Evolutionary conservation across 1,140 invertebrate species (phyloP).

Genomic region (Drosophila subobscura): DNA sequence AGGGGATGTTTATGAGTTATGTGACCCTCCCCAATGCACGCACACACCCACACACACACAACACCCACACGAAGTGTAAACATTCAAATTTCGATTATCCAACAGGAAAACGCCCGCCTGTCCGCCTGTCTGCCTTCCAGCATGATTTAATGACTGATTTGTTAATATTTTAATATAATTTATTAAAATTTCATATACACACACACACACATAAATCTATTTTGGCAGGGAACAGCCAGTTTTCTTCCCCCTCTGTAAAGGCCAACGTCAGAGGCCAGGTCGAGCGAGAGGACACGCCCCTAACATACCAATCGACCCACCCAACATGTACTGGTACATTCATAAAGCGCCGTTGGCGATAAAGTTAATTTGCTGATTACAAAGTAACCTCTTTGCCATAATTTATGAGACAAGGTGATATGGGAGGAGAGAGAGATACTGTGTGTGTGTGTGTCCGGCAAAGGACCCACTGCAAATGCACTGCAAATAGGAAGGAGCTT

Average conservation of each 20-base stretch:
- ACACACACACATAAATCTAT: too few relatives aligned
- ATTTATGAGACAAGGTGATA: constrained; percentile 69
- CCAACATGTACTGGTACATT: background rate
- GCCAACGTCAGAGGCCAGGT: constrained; percentile 15
- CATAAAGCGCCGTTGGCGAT: constrained; percentile 56
- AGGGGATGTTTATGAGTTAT: constrained; percentile 40
- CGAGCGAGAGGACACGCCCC: constrained; percentile 1
- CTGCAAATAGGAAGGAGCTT: background rate
- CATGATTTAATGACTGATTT: constrained; percentile 69
- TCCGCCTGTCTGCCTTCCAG: constrained; percentile 24
- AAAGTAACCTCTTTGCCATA: constrained; percentile 70
- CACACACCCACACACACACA: background rate
- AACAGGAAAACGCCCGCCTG: constrained; percentile 19
- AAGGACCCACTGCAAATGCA: background rate
- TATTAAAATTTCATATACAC: constrained; percentile 38
- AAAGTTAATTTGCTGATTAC: constrained; percentile 77
- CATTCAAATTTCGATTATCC: constrained; percentile 72
- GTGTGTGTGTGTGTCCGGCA: background rate
- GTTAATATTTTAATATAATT: constrained; percentile 41
- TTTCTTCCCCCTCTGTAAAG: constrained; percentile 13
- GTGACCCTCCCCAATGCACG: constrained; percentile 18
- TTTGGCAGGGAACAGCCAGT: too few relatives aligned
- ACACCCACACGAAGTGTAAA: constrained; percentile 29
- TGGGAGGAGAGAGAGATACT: constrained; percentile 36
- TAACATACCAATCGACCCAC: background rate